phyloP scores from a whole-genome alignment of 2,888 invertebrate genomes.

The Caenorhabditis doughertyi region DNA sequence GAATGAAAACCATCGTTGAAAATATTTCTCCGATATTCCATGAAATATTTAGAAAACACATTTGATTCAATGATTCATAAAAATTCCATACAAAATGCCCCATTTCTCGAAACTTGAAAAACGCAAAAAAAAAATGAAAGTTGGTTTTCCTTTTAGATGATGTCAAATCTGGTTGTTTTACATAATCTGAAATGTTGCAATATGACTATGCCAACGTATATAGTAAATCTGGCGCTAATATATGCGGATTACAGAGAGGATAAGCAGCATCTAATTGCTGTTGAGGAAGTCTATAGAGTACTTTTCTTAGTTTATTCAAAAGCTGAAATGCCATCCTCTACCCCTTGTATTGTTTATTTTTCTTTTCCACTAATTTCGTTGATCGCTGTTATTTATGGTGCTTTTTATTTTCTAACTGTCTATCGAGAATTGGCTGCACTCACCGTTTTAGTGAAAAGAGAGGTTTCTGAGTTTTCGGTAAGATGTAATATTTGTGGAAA shows the following conservation, averaged over 20 bases:
- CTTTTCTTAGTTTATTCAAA: slow-evolving; percentile 2
- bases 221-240: slow-evolving; percentile 23
- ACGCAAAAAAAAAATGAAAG: not conserved
- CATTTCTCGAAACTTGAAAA: not conserved
- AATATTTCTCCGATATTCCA: no score
- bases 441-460: slow-evolving; percentile 5
- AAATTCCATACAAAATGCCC: no score
- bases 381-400: slow-evolving; percentile 30
- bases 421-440: slow-evolving; percentile 40
- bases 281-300: slow-evolving; percentile 14
- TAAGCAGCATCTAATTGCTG: slow-evolving; percentile 22
- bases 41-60: no score
- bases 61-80: no score
- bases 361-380: slow-evolving; percentile 39
- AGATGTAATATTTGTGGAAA: not conserved
- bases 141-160: not conserved
- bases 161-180: slow-evolving; percentile 1
- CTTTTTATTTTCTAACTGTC: slow-evolving; percentile 32
- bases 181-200: not conserved
- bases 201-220: slow-evolving; percentile 16
- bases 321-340: slow-evolving; percentile 37
- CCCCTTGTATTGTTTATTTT: slow-evolving; percentile 9
- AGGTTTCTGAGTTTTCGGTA: slow-evolving; percentile 44
- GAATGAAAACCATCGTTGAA: no score
- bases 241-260: slow-evolving; percentile 28